Percentiles rank a stretch among this genome's conserved stretches.
Evolutionary conservation across 2,888 invertebrate species (phyloP).

Genomic region (Cosmopolites sordidus): DNA sequence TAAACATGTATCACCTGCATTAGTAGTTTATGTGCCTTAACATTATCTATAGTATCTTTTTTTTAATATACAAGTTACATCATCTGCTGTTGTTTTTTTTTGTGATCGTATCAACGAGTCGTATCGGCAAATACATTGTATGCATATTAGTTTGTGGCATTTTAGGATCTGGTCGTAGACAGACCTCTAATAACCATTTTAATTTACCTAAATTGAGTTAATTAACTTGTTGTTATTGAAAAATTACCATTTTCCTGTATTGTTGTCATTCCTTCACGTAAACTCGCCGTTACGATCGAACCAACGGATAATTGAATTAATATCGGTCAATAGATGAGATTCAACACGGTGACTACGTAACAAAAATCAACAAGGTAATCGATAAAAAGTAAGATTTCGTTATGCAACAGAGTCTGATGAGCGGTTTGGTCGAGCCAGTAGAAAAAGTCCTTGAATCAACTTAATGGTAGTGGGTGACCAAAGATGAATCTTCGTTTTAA

Average conservation of each 20-base stretch:
- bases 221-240: background rate
- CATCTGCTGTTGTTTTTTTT: background rate
- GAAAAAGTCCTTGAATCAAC: slow-evolving; percentile 31
- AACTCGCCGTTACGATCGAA: too few relatives aligned
- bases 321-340: too few relatives aligned
- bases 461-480: slow-evolving; percentile 23
- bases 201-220: background rate
- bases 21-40: slow-evolving; percentile 14
- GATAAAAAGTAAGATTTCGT: slow-evolving; percentile 9
- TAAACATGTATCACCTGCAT: background rate
- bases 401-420: slow-evolving; percentile 27
- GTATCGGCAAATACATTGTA: background rate
- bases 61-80: background rate
- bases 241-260: background rate
- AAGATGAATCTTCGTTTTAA: slow-evolving; percentile 32
- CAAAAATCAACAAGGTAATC: background rate
- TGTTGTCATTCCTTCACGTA: too few relatives aligned
- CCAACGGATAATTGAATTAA: too few relatives aligned
- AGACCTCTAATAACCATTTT: background rate
- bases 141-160: background rate
- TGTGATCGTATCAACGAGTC: background rate
- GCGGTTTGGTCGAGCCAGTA: slow-evolving; percentile 7
- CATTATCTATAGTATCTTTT: slow-evolving; percentile 1
- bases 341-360: too few relatives aligned
- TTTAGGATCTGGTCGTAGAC: too few relatives aligned